Evolutionary conservation across 2,113 vertebrate genomes (phyloP), one percentile per base, ranked within the genome.

Genomic region (Calyptomena viridis): DNA sequence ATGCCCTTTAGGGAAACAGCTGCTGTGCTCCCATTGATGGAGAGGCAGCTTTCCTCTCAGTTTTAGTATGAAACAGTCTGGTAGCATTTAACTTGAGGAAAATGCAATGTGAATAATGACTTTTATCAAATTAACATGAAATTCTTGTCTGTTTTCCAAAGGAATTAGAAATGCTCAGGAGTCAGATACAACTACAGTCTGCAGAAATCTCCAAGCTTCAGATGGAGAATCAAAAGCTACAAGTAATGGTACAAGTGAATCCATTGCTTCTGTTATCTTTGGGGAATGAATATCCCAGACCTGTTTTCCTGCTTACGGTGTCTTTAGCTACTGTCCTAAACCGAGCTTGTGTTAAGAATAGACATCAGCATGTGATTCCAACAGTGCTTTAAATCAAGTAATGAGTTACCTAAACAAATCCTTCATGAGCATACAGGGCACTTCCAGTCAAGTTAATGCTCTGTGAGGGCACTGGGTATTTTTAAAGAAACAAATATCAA

Each of bases 151-250:
- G 90, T 88, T 87, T 84, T 75, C 86, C 42, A 33, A 93, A 99
- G 99, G 99, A 99, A 69, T 73, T 99, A 46, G 98, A 99, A 90
- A 62, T 90, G 49, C 97, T 99, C 90, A 98, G 97, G 96, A 97
- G 92, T 91, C 98, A 98, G 93, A 92, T 99, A 79, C 97, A 98
- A 35, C 96, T 98, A 16, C 98, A 99, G 94, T 96, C 97, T 33
- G 42, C 90, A 44, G 99, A 99, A 93, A 98, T 99, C 71, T 92
- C 94, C 28, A 98, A 98, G 76, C 98, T 99, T 73, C 98, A 99
- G 95, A 73, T 94, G 2, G 99, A 99, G 94, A 99, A 98, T 64
- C 97, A 98, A 73, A 98, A 99, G 67, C 98, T 99, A 15, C 98
- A 98, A 85, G 96, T 97, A 97, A 95, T 95, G 89, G 98, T 98